Conservation (phyloP, 2,888 invertebrate genomes). For the Monopis laevigella region DNA sequence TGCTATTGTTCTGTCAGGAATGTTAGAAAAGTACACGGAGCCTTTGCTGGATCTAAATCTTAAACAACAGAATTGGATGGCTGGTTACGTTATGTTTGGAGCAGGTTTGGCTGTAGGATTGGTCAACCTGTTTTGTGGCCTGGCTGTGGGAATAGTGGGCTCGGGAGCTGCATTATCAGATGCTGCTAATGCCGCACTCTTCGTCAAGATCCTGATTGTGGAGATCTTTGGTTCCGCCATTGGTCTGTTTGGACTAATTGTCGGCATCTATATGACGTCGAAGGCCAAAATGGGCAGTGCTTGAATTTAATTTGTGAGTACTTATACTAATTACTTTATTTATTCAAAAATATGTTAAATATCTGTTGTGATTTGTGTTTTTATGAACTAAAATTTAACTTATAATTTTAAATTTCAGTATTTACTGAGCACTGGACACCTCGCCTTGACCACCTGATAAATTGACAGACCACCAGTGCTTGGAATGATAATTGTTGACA, state of each 20-base stretch:
- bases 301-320: constrained; percentile 58
- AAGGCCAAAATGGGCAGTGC: constrained; percentile 79
- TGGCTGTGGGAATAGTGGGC: constrained; percentile 96
- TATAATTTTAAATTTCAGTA: constrained; percentile 41
- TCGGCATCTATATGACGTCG: constrained; percentile 94
- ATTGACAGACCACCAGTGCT: constrained; percentile 38
- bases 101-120: constrained; percentile 95
- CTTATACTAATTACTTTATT: not conserved
- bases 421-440: constrained; percentile 46
- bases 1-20: constrained; percentile 94
- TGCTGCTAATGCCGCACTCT: constrained; percentile 95
- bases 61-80: constrained; percentile 76
- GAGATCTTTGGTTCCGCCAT: constrained; percentile 99
- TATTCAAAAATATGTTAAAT: not conserved
- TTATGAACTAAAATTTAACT: not conserved
- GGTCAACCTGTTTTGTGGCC: constrained; percentile 95
- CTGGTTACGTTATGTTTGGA: constrained; percentile 96
- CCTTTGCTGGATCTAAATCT: constrained; percentile 41
- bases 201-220: constrained; percentile 97
- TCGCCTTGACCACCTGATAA: constrained; percentile 35
- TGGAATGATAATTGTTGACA: constrained; percentile 26
- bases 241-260: constrained; percentile 97
- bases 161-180: constrained; percentile 98
- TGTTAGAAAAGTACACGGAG: constrained; percentile 71
- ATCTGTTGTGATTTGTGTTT: not conserved